Base-by-base conservation (phyloP, 1,140 invertebrate genomes). In the Platyscapa corneri region DNA sequence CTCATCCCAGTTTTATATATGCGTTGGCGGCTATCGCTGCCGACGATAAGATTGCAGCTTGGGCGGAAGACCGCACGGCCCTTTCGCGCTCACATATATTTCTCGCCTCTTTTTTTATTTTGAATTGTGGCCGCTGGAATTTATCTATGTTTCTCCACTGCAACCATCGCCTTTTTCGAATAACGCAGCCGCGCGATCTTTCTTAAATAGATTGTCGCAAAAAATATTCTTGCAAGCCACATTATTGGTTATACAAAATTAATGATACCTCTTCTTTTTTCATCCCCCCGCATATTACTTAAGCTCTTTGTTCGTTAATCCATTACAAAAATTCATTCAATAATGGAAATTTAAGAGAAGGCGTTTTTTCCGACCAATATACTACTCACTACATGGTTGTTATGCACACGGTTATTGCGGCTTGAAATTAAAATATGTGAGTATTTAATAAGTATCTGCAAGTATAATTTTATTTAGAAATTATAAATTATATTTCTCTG, bases 1-100 rank as follows among this genome's bases (percentile, higher is more conserved):
- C 79, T 85, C 79, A 75, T 80, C 53, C 1, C 30, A 14, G 18
- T 49, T 86, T 83, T 76, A 83, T 67, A 39, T 81, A 80, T 77
- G 72, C 74, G 30, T 23, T 70, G 67, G 53, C 60, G 85, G 76
- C 79, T 87, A 82, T 83, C 49, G 77, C 83, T 3, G 39, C 12
- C 23, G 65, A 39, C 72, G 42, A 84, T 87, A 86, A 64, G 82
- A 84, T 82, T 77, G 39, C 39, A 37, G 16, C 74, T 72, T 10
- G 34, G 2, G 18, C 18, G 16, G 18, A 18, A 53, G 10, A 12
- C 18, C 49, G 49, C 18, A 20, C 49, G 49, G 18, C 49, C 49
- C 20, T 27, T 27, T 27, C 56, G 23, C 56, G 23, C 56, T 10
- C 56, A 23, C 56, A 60, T 3, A 27, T 60, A 23, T 60, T 60